These are phyloP conservation scores for Caenorhabditis sp. DNA, from an alignment of 2,888 invertebrate species.

Conservation along the genomic window DNA sequence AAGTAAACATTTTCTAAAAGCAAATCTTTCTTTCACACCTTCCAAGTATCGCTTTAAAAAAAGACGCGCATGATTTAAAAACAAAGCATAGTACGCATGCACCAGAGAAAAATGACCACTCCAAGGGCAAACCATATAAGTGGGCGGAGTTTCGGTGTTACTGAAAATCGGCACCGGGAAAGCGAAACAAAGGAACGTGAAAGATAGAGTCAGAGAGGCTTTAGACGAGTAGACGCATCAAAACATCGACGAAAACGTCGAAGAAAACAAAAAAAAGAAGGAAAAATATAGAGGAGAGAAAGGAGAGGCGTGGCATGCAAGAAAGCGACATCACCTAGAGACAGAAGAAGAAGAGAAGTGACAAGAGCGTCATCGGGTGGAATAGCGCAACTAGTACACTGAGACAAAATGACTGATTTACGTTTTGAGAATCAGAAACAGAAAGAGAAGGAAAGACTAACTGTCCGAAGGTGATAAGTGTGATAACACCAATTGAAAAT, in stretches of 20 bases:
- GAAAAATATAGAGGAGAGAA: slow-evolving; percentile 17
- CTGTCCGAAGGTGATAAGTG: slow-evolving; percentile 18
- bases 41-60: too few species aligned
- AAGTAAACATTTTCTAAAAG: too few species aligned
- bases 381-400: slow-evolving; percentile 22
- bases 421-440: neutral
- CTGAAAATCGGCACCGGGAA: slow-evolving; percentile 25
- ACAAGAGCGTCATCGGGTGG: slow-evolving; percentile 19
- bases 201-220: slow-evolving; percentile 12
- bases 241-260: slow-evolving; percentile 33
- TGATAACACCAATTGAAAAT: neutral
- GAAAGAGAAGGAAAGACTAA: slow-evolving; percentile 1
- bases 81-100: neutral
- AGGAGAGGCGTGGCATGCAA: slow-evolving; percentile 32
- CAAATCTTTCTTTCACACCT: too few species aligned
- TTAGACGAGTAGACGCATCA: slow-evolving; percentile 38
- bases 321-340: slow-evolving; percentile 37
- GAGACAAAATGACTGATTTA: slow-evolving; percentile 40
- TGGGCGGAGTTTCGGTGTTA: slow-evolving; percentile 17
- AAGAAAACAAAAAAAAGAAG: slow-evolving; percentile 24
- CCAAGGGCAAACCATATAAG: neutral
- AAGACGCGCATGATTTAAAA: too few species aligned
- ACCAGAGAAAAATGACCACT: neutral
- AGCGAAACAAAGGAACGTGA: slow-evolving; percentile 42
- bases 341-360: slow-evolving; percentile 21